Evolutionary conservation across 2,113 vertebrate species (phyloP).

Genomic region (Alouatta palliata): DNA sequence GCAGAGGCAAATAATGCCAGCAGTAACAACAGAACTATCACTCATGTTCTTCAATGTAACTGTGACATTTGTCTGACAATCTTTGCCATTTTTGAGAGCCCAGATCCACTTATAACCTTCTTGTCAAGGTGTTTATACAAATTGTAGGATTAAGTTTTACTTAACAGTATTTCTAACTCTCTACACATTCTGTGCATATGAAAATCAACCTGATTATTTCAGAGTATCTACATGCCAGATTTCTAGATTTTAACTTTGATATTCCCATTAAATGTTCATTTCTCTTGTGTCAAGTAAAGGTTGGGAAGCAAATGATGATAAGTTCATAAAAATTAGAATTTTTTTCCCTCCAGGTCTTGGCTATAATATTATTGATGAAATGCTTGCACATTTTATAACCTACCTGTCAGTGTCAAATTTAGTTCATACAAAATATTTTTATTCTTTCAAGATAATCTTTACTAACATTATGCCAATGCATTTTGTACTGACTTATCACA

Average conservation of each 20-base stretch:
- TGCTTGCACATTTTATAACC: not conserved
- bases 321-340: not conserved
- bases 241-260: constrained; percentile 9
- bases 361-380: not conserved
- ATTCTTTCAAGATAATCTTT: constrained; percentile 27
- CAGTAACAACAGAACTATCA: not conserved
- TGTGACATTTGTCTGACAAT: not conserved
- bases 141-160: not conserved
- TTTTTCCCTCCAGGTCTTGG: not conserved
- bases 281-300: not conserved
- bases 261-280: not conserved
- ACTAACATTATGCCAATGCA: not conserved
- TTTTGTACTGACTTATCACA: not conserved
- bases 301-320: not conserved
- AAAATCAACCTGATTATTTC: not conserved
- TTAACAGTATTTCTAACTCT: not conserved
- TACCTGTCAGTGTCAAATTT: not conserved
- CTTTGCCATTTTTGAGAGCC: not conserved
- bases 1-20: not conserved
- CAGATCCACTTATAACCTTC: not conserved
- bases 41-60: not conserved
- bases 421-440: not conserved
- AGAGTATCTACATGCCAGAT: not conserved
- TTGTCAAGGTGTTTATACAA: not conserved
- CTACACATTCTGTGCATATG: not conserved